Conservation (phyloP, 2,888 invertebrate species). For the Parnassius orleans region DNA sequence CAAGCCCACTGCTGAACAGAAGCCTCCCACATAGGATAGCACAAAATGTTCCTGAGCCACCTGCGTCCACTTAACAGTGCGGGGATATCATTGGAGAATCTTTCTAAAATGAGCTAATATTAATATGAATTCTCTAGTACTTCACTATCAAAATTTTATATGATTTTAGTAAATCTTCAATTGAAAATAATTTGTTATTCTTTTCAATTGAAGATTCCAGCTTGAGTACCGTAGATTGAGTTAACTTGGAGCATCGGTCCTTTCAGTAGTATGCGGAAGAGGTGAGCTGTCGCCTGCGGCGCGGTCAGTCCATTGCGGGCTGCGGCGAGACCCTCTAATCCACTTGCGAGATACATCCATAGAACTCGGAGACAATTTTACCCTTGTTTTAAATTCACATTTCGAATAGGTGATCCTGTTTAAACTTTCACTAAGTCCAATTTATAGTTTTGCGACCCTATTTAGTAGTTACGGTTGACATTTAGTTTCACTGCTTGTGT, state of each 20-base stretch:
- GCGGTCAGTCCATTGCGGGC: constrained; percentile 45
- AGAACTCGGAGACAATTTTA: constrained; percentile 56
- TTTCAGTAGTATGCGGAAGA: neutral
- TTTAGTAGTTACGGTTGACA: constrained; percentile 22
- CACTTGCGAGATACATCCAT: constrained; percentile 51
- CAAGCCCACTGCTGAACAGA: no score
- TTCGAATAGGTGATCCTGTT: constrained; percentile 70
- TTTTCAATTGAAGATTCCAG: neutral
- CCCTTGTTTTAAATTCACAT: constrained; percentile 68
- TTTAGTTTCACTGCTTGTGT: constrained; percentile 7
- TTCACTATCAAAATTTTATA: no score
- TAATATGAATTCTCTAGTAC: no score
- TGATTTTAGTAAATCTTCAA: no score
- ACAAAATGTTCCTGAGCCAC: no score
- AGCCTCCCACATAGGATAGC: no score
- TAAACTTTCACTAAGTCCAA: constrained; percentile 64
- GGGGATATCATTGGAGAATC: no score
- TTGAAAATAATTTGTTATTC: constrained; percentile 33
- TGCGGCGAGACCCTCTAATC: constrained; percentile 67
- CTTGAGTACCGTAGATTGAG: neutral
- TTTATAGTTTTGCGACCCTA: constrained; percentile 53
- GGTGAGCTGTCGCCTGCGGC: constrained; percentile 19
- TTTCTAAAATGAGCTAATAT: no score
- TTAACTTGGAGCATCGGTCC: neutral
- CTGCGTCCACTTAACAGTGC: no score